Evolutionary conservation across 2,888 invertebrate species (phyloP).

Genomic region (Phortica okadai): DNA sequence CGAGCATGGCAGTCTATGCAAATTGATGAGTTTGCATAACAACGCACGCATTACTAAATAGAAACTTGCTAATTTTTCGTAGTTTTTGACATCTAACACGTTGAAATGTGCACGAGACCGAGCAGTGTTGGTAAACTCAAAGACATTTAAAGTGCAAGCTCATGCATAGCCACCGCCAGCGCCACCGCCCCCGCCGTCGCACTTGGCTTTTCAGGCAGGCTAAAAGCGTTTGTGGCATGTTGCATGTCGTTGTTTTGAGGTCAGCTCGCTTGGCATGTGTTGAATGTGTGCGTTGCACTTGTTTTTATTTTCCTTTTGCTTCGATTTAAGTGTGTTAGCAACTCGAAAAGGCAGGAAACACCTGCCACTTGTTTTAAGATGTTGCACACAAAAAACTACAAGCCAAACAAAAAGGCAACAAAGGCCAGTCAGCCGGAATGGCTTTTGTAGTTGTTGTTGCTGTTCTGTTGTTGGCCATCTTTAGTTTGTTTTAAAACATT

Average conservation of each 20-base stretch:
- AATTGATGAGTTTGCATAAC: not conserved
- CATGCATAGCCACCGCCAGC: not conserved
- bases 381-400: conserved; percentile 4
- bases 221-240: not conserved
- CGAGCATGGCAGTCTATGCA: not conserved
- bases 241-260: not conserved
- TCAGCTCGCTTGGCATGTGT: conserved; percentile 11
- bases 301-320: not conserved
- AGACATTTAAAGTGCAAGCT: not conserved
- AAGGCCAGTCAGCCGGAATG: not conserved
- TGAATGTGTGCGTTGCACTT: not conserved
- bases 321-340: not conserved
- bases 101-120: not conserved
- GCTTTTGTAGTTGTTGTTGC: not conserved
- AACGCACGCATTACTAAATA: not conserved
- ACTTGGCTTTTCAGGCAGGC: not conserved
- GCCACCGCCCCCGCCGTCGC: not conserved
- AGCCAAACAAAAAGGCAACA: conserved; percentile 1
- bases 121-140: not conserved
- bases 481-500: conserved; percentile 17
- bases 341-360: not conserved
- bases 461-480: not conserved
- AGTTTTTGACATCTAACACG: not conserved
- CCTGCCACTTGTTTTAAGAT: conserved; percentile 25
- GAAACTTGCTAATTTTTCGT: not conserved